Evolutionary conservation across 2,888 invertebrate species (phyloP).

Genomic region (Eucera pruinosa): DNA sequence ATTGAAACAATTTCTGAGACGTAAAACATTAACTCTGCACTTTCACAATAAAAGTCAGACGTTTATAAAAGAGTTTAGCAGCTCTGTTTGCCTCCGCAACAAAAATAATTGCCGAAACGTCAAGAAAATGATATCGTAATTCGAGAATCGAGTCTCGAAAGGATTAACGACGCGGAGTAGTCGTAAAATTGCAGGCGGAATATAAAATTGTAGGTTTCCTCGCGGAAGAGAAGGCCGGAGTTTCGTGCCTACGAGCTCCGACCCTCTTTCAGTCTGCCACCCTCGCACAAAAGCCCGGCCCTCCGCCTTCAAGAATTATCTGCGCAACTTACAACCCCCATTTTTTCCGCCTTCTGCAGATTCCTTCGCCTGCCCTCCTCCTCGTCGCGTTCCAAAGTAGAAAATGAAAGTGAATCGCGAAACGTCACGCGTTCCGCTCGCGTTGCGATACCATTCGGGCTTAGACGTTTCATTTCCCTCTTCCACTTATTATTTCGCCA

Average conservation of each 20-base stretch:
- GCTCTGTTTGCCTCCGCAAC: too few species aligned
- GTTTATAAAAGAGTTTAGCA: too few species aligned
- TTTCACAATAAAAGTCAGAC: too few species aligned
- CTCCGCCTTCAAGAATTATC: conserved; percentile 76
- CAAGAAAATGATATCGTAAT: too few species aligned
- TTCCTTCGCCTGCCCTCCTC: conserved; percentile 52
- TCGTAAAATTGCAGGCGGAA: conserved; percentile 79
- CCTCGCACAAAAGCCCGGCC: conserved; percentile 66
- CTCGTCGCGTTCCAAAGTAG: conserved; percentile 46
- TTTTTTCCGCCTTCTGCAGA: conserved; percentile 71
- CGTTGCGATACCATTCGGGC: too few species aligned
- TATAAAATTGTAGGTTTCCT: conserved; percentile 80
- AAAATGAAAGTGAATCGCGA: conserved; percentile 73
- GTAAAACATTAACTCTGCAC: too few species aligned
- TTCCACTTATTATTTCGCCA: too few species aligned
- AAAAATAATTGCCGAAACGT: too few species aligned
- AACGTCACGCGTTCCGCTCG: conserved; percentile 67
- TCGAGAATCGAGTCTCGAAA: too few species aligned
- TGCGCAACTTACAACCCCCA: conserved; percentile 75
- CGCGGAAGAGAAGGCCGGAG: conserved; percentile 70
- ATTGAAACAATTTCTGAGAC: too few species aligned
- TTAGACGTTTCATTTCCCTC: too few species aligned
- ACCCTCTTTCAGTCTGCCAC: conserved; percentile 61
- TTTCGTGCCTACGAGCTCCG: conserved; percentile 56
- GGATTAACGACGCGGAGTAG: conserved; percentile 61